Evolutionary conservation across 2,888 invertebrate species (phyloP).

Genomic region (Apotomis betuletana): DNA sequence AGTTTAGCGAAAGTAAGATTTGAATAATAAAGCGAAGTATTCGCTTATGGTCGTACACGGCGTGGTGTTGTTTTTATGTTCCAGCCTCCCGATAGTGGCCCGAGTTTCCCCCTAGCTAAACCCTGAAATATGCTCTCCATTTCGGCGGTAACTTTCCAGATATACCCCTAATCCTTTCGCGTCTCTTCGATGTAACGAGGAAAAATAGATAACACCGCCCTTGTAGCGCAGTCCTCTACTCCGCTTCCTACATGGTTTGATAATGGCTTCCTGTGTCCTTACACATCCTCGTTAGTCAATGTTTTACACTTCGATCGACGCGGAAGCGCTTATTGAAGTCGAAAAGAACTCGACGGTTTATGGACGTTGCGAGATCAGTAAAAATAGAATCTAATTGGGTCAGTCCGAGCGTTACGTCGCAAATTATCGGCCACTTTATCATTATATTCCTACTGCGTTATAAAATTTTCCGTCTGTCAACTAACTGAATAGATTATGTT

Average conservation of each 20-base stretch:
- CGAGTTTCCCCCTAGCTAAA: constrained; percentile 55
- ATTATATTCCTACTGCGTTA: constrained; percentile 52
- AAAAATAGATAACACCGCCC: constrained; percentile 48
- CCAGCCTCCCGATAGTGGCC: constrained; percentile 54
- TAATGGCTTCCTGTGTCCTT: constrained; percentile 80
- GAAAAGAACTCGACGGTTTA: constrained; percentile 54
- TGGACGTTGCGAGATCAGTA: constrained; percentile 54
- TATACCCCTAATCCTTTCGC: constrained; percentile 42
- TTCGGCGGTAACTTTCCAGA: constrained; percentile 45
- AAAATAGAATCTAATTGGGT: constrained; percentile 69
- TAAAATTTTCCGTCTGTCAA: constrained; percentile 66
- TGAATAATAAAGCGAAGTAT: constrained; percentile 75
- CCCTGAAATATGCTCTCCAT: constrained; percentile 58
- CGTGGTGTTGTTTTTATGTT: constrained; percentile 65
- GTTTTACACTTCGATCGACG: constrained; percentile 64
- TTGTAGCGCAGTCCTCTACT: constrained; percentile 5
- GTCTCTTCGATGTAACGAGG: constrained; percentile 48
- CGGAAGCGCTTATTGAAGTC: constrained; percentile 67
- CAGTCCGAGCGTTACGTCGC: constrained; percentile 52
- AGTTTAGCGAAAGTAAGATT: constrained; percentile 77
- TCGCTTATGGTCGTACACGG: constrained; percentile 64
- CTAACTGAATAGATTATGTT: constrained; percentile 65
- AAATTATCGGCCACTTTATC: constrained; percentile 54
- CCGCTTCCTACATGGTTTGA: constrained; percentile 77
- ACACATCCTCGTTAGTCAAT: constrained; percentile 72